A percentile compares a stretch with the other conserved stretches of the same genome.
These are phyloP conservation scores for Steatocranus sp. DNA, from an alignment of 2,797 vertebrate genomes.

Conservation along the genomic window DNA sequence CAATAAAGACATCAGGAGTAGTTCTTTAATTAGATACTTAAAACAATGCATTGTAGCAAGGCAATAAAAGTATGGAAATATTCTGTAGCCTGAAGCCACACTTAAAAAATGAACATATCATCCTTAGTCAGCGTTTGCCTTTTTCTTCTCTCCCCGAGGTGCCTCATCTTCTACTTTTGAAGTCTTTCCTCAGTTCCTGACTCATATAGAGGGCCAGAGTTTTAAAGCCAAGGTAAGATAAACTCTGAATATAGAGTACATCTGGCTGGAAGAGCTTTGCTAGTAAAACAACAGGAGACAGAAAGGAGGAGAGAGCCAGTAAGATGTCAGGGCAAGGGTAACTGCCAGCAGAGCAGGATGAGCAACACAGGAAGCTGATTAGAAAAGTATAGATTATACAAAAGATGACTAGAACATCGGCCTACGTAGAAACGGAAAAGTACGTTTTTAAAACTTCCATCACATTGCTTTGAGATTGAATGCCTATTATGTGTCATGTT, in stretches of 20 bases:
- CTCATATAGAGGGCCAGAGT: slow-evolving; percentile 51
- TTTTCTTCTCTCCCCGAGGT: background rate
- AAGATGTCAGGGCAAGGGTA: slow-evolving; percentile 23
- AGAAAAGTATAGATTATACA: background rate
- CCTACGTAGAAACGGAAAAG: background rate
- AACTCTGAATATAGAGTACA: slow-evolving; percentile 68
- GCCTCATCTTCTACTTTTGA: slow-evolving; percentile 53
- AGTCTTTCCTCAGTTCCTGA: slow-evolving; percentile 51
- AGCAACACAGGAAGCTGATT: background rate
- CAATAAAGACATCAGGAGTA: background rate
- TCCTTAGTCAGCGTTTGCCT: background rate
- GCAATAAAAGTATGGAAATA: background rate
- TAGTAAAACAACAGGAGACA: slow-evolving; percentile 57
- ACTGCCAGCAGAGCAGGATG: background rate
- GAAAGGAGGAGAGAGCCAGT: background rate
- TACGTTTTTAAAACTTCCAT: background rate
- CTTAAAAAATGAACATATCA: background rate
- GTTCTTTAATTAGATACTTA: background rate
- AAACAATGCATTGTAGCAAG: background rate
- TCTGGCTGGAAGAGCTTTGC: slow-evolving; percentile 62
- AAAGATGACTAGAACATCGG: background rate
- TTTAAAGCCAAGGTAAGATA: slow-evolving; percentile 74
- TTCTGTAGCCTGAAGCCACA: background rate
- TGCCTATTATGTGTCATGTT: background rate
- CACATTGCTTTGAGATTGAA: slow-evolving; percentile 9